Base-by-base conservation (phyloP, 2,113 vertebrate genomes). In the Mormyrus iriodes region DNA sequence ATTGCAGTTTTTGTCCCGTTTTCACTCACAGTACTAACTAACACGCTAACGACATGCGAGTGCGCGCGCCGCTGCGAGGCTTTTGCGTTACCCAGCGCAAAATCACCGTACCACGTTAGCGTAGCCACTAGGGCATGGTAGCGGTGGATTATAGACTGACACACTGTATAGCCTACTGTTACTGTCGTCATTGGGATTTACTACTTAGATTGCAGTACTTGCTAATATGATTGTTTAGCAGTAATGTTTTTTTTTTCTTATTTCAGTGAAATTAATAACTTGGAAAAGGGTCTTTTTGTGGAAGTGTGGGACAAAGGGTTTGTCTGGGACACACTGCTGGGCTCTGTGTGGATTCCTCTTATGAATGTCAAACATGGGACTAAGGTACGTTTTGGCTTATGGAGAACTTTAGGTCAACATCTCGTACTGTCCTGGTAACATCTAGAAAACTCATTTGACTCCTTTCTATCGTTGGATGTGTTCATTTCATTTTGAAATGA, bases 301-400 rank as follows among this genome's bases (percentile, higher is more conserved):
- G 94, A 95, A 88, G 90, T 95, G 27, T 94, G 94, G 94, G 94
- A 95, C 88, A 94, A 93, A 92, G 92, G 94, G 3, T 94, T 93
- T 88, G 61, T 95, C 79, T 94, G 94, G 93, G 94, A 95, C 31
- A 91, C 85, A 15, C 89, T 95, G 89, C 87, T 95, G 79, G 95
- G 95, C 88, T 89, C 92, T 90, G 52, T 93, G 65, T 95, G 94
- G 94, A 95, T 95, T 92, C 94, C 94, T 3, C 53, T 95, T 51
- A 88, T 89, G 86, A 88, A 46, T 46, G 91, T 95, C 55, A 87
- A 93, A 46, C 88, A 91, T 61, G 92, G 93, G 79, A 92, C 90
- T 82, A 91, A 94, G 52, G 94, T 95, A 92, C 91, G 93, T 93
- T 90, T 27, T 51, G 35, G 73, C 12, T 42, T 21, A n/a, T 90